These are phyloP conservation scores for Heliothis subflexa DNA, from an alignment of 1,140 invertebrate genomes.

Conservation along the genomic window DNA sequence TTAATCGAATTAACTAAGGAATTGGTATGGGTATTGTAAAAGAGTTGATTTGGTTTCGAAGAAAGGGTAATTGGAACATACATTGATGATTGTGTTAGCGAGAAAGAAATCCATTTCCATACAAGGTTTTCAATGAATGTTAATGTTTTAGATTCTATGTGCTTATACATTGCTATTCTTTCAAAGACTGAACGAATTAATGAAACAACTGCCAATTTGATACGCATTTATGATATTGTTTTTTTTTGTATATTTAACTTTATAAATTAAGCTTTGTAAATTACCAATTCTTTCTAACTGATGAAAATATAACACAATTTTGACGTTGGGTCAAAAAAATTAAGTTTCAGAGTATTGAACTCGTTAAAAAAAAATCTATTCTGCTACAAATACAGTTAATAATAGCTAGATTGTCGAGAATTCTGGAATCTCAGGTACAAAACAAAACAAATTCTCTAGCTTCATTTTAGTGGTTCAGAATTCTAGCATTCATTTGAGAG, in stretches of 20 bases:
- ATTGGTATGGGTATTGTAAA: constrained; percentile 27
- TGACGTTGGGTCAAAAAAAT: not conserved
- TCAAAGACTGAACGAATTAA: constrained; percentile 39
- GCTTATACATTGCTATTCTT: not conserved
- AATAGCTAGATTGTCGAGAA: too few species aligned
- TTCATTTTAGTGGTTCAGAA: too few species aligned
- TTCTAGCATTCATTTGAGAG: too few species aligned
- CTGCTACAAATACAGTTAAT: too few species aligned
- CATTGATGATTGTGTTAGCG: not conserved
- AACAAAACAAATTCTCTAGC: too few species aligned
- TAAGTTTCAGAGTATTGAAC: too few species aligned
- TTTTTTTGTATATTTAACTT: constrained; percentile 23
- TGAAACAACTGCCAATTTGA: constrained; percentile 44
- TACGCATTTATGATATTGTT: constrained; percentile 32
- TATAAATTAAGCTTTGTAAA: constrained; percentile 2
- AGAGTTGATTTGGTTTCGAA: not conserved
- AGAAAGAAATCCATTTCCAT: not conserved
- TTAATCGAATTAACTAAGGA: not conserved
- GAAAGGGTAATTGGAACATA: not conserved
- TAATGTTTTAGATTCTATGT: not conserved
- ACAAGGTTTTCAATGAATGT: not conserved
- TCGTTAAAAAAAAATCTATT: too few species aligned
- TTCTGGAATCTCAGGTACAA: too few species aligned
- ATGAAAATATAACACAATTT: constrained; percentile 19
- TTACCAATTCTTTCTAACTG: not conserved